phyloP scores from a whole-genome alignment of 2,797 vertebrate species.

The Emydoidea blandingii region DNA sequence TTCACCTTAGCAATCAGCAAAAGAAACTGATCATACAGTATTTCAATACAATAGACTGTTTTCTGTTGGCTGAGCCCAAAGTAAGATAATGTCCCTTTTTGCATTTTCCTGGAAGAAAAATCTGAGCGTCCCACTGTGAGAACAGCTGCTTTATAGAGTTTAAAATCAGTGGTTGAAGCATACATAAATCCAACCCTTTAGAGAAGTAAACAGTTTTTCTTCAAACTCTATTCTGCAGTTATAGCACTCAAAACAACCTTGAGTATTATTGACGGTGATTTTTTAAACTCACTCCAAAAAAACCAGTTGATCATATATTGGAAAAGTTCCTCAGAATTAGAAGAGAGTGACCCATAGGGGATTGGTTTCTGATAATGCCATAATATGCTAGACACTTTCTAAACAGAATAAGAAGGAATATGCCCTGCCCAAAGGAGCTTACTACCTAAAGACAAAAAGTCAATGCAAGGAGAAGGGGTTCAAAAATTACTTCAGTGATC shows the following conservation, averaged over 20 bases:
- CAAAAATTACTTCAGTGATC: background rate
- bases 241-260: background rate
- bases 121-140: background rate
- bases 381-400: rapidly evolving
- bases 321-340: background rate
- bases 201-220: background rate
- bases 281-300: background rate
- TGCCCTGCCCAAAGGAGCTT: background rate
- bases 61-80: background rate
- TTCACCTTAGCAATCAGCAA: background rate
- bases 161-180: rapidly evolving
- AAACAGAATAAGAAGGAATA: background rate
- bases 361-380: rapidly evolving
- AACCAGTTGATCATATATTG: background rate
- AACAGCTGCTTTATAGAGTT: background rate
- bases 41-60: background rate
- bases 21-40: background rate
- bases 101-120: background rate
- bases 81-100: background rate
- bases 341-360: background rate
- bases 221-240: background rate
- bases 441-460: background rate
- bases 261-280: background rate
- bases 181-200: background rate
- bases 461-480: background rate